phyloP scores from a whole-genome alignment of 2,888 invertebrate species.

The Eristalinus aeneus region DNA sequence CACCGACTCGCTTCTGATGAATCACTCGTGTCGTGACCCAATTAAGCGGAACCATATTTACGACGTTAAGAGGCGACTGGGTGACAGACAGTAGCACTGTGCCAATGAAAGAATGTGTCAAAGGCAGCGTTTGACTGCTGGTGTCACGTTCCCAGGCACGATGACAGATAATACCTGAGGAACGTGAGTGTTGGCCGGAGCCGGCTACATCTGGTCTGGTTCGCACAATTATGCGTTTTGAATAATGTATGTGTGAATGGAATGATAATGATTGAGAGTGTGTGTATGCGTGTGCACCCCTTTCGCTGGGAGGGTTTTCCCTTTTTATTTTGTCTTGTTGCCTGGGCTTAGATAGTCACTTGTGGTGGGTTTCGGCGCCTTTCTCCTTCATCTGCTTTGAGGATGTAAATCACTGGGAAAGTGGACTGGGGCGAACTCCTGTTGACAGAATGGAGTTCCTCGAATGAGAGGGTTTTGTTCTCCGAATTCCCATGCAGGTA shows the following conservation, averaged over 20 bases:
- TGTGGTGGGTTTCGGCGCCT: conserved; percentile 9
- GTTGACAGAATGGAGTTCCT: background rate
- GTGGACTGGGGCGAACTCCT: background rate
- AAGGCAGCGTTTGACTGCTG: conserved; percentile 13
- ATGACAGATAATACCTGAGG: conserved; percentile 35
- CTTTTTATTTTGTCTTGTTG: conserved; percentile 18
- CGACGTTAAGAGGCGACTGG: background rate
- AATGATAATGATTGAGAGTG: background rate
- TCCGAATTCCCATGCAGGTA: background rate
- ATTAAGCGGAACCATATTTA: conserved; percentile 41
- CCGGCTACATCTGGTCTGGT: conserved; percentile 12
- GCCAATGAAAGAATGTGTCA: background rate
- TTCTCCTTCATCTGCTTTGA: background rate
- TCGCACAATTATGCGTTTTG: conserved; percentile 43
- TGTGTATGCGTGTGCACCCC: conserved; percentile 5
- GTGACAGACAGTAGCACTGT: background rate
- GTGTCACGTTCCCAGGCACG: conserved; percentile 26
- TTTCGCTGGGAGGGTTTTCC: conserved; percentile 14
- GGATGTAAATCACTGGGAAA: conserved; percentile 16
- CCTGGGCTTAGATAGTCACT: background rate
- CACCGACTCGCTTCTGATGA: conserved; percentile 12
- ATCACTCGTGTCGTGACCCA: conserved; percentile 30
- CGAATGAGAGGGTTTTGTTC: background rate
- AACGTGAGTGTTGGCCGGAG: background rate
- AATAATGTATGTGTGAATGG: conserved; percentile 3